A percentile compares a stretch with the other conserved stretches of the same genome.
phyloP scores from a whole-genome alignment of 2,888 invertebrate genomes.

The Cyclophora albipunctata region DNA sequence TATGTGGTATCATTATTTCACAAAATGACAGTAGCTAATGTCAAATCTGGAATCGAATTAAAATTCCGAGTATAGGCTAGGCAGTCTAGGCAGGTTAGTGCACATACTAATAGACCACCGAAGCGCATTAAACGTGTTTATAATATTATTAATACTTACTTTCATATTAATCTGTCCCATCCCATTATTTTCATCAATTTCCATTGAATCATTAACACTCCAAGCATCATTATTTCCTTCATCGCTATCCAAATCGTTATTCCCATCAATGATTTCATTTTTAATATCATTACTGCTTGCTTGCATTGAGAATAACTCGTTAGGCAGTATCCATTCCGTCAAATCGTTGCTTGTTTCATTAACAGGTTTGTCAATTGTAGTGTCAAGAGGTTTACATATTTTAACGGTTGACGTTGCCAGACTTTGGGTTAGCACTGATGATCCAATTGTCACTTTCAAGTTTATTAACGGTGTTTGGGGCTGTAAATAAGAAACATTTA shows the following conservation, averaged over 20 bases:
- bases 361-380: conserved; percentile 4
- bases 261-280: background rate
- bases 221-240: conserved; percentile 15
- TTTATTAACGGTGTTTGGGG: conserved; percentile 31
- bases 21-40: too few species aligned
- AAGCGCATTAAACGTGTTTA: too few species aligned
- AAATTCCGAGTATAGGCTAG: too few species aligned
- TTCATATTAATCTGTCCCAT: too few species aligned
- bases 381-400: conserved; percentile 5
- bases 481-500: conserved; percentile 24
- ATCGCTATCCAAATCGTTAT: conserved; percentile 16
- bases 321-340: conserved; percentile 8
- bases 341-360: conserved; percentile 3
- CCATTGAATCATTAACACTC: conserved; percentile 34
- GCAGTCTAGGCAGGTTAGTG: too few species aligned
- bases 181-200: conserved; percentile 47
- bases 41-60: too few species aligned
- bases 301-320: conserved; percentile 9
- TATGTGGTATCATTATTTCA: too few species aligned
- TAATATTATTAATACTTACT: too few species aligned
- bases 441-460: conserved; percentile 44
- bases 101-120: too few species aligned
- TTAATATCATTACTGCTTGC: background rate
- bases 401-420: conserved; percentile 31
- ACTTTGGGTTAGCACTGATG: conserved; percentile 44